Base-by-base conservation (phyloP, 2,888 invertebrate genomes). In the Zygothrica quintamaculata region DNA sequence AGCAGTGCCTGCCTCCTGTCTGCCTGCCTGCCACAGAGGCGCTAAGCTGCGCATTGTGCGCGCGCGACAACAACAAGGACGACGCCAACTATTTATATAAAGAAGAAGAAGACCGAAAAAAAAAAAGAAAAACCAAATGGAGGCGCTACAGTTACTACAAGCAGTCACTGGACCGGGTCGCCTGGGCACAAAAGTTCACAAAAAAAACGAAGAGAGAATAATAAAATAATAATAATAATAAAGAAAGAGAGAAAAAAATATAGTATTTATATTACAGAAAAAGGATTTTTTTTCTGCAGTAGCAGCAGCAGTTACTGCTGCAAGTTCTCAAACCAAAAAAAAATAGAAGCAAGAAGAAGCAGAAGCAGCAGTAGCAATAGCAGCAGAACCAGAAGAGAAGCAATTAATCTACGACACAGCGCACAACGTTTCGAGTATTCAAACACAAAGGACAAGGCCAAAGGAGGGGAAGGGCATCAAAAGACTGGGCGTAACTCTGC, bases 321-420 rank as follows among this genome's bases (percentile, higher is more conserved):
- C n/a, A 22, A 22, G 18, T 22, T 5, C 18, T 16, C 18, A 37
- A n/a, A 29, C 36, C 42, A 36, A 55, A 48, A 69, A 71, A n/a
- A n/a, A n/a, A n/a, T n/a, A 51, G 39, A 50, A 29, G 37, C 48
- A 56, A 65, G 51, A 50, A 42, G 36, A 31, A 31, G 53, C 26
- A 34, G 34, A 43, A 44, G 31, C 31, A 15, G 56, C n/a, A n/a
- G 18, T 5, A 22, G 18, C 5, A n/a, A n/a, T 5, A 5, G 18
- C 18, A 3, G 18, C n/a, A 22, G 5, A 71, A 6, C 11, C 46
- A 39, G 40, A 56, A 79, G 84, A 81, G 82, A 85, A 77, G 84
- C 89, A 89, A 89, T 88, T 88, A 89, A 89, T 88, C 87, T 89
- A 77, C 79, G 81, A 79, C 76, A 88, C 74, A 75, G 69, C 62